A percentile compares a stretch with the other conserved stretches of the same genome.
These are phyloP conservation scores for Pseudoatta argentina DNA, from an alignment of 1,140 invertebrate species.

Conservation along the genomic window DNA sequence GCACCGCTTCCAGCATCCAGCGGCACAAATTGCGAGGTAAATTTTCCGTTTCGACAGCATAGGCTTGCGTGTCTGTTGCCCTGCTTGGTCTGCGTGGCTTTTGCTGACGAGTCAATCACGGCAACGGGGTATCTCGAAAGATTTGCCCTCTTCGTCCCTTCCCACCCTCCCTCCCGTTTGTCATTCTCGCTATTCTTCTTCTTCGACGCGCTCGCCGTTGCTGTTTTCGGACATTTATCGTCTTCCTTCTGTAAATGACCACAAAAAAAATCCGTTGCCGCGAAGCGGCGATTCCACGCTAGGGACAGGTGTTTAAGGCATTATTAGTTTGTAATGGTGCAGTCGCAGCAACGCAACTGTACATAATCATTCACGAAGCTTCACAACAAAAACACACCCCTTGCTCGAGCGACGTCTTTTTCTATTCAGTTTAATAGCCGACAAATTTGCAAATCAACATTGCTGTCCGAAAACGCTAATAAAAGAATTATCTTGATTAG, in stretches of 20 bases:
- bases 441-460: background rate
- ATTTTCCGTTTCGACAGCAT: slow-evolving; percentile 54
- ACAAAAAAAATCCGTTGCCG: slow-evolving; percentile 11
- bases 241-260: slow-evolving; percentile 44
- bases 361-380: slow-evolving; percentile 60
- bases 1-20: slow-evolving; percentile 32
- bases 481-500: no score
- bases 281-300: slow-evolving; percentile 55
- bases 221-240: slow-evolving; percentile 23
- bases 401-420: background rate
- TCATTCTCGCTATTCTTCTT: slow-evolving; percentile 19
- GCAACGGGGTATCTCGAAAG: slow-evolving; percentile 63
- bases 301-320: slow-evolving; percentile 71
- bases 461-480: background rate
- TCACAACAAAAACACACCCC: background rate
- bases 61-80: slow-evolving; percentile 65
- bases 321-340: slow-evolving; percentile 68
- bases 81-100: slow-evolving; percentile 47
- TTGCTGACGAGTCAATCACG: slow-evolving; percentile 76
- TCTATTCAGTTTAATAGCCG: background rate
- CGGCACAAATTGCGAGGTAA: slow-evolving; percentile 64
- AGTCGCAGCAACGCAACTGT: slow-evolving; percentile 33
- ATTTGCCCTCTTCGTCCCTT: slow-evolving; percentile 30
- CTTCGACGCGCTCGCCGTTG: background rate
- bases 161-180: background rate